Conservation (phyloP, 1,140 invertebrate genomes). For the Drosophila santomea region DNA sequence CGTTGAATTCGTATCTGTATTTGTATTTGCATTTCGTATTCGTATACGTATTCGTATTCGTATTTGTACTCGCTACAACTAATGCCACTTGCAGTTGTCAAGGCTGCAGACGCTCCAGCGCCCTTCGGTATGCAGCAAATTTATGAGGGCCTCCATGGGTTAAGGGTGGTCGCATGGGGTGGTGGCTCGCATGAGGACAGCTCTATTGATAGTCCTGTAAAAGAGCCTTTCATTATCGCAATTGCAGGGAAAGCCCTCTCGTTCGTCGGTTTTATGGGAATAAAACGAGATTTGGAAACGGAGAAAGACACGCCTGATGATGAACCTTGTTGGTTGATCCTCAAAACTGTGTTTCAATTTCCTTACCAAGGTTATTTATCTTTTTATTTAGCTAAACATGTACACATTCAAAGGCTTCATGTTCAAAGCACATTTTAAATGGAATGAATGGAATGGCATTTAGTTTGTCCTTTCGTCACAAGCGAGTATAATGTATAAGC, state of each 20-base stretch:
- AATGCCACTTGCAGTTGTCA: constrained; percentile 81
- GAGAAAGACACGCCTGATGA: too few species aligned
- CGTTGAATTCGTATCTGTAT: constrained; percentile 37
- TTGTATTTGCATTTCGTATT: constrained; percentile 2
- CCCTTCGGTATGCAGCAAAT: constrained; percentile 34
- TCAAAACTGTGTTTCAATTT: too few species aligned
- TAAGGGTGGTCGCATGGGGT: background rate
- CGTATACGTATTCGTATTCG: background rate
- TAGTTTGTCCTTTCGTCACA: too few species aligned
- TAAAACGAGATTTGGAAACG: background rate
- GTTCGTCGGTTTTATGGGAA: background rate
- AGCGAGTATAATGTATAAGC: too few species aligned
- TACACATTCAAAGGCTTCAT: too few species aligned
- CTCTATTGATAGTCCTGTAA: constrained; percentile 33
- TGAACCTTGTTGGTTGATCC: too few species aligned
- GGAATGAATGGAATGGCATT: too few species aligned
- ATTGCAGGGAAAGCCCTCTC: constrained; percentile 3
- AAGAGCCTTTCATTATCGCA: constrained; percentile 30
- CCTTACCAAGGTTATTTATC: too few species aligned
- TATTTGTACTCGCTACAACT: constrained; percentile 57
- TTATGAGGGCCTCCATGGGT: constrained; percentile 41
- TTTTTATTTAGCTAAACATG: too few species aligned
- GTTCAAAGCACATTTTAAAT: too few species aligned
- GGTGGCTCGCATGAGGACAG: constrained; percentile 4
- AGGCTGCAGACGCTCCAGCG: constrained; percentile 65